These are phyloP conservation scores for Caenorhabditis japonica DNA, from an alignment of 2,888 invertebrate genomes.

Conservation along the genomic window DNA sequence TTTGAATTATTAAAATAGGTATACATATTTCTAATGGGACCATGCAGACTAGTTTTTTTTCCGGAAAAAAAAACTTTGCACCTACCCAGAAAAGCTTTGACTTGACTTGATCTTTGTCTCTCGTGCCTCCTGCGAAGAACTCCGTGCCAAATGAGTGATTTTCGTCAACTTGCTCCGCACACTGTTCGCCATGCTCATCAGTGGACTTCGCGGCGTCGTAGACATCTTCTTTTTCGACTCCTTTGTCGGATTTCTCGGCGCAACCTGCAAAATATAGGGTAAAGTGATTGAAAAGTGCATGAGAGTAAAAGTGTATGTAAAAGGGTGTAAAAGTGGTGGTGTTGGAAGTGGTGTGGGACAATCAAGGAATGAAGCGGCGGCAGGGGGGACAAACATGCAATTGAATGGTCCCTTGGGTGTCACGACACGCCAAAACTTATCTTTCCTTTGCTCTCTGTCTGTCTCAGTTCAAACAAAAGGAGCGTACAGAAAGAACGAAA, in stretches of 20 bases:
- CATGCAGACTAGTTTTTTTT: no score
- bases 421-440: slow-evolving; percentile 48
- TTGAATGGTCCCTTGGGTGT: slow-evolving; percentile 56
- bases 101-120: slow-evolving; percentile 50
- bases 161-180: slow-evolving; percentile 64
- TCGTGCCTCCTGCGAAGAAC: slow-evolving; percentile 18
- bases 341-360: slow-evolving; percentile 27
- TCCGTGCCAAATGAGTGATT: slow-evolving; percentile 52
- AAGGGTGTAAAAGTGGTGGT: slow-evolving; percentile 32
- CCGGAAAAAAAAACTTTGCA: no score
- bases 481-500: slow-evolving; percentile 31
- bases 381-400: slow-evolving; percentile 55
- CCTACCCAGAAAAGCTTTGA: slow-evolving; percentile 61
- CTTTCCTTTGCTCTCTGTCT: slow-evolving; percentile 6
- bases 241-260: slow-evolving; percentile 26
- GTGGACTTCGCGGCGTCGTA: slow-evolving; percentile 70
- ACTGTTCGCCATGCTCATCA: slow-evolving; percentile 74
- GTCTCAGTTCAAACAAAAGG: slow-evolving; percentile 26
- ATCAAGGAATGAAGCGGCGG: slow-evolving; percentile 47
- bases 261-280: slow-evolving; percentile 30
- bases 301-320: slow-evolving; percentile 7
- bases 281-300: slow-evolving; percentile 1
- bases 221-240: slow-evolving; percentile 50
- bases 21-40: no score
- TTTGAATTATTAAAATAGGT: no score